Evolutionary conservation across 2,888 invertebrate genomes (phyloP), one percentile per base, ranked within the genome.

Genomic region (Xestia ashworthii): DNA sequence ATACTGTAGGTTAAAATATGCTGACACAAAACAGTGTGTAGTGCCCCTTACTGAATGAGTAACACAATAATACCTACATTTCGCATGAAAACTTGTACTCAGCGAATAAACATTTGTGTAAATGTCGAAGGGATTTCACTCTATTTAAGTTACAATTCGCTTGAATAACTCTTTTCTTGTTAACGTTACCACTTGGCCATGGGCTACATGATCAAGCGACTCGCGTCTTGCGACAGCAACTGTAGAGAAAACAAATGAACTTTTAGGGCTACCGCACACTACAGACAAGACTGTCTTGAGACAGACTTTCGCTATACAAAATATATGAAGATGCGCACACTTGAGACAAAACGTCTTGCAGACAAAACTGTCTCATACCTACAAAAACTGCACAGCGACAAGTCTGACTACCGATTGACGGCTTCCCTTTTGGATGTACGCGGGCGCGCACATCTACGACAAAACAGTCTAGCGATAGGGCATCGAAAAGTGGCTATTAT

Each of bases 41-140:
- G 60, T 44, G n/a, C n/a, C 65, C n/a, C 14, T 41, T 65, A 44
- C 71, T 25, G 72, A 50, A 9, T 55, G 22, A 32, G 22, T 62
- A 32, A 73, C 25, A 76, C 73, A 75, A 73, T 77, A 71, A 73
- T 44, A n/a, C n/a, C n/a, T n/a, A 71, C 32, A 71, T 58, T 75
- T 64, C 12, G 65, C 8, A 60, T 50, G 46, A n/a, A 67, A 70
- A 48, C 60, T 70, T 71, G n/a, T 67, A 60, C 53, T 65, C 16
- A 6, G 19, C 1, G 68, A 74, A 71, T 71, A 65, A 58, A 65
- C 14, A 62, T 50, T 68, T 70, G 11, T 55, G 14, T 55, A 44
- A 66, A 70, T 41, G 3, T 70, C 19, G n/a, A 9, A 53, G 9
- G 16, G 58, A 50, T 55, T 55, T 60, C 14, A 9, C 14, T 11